Conservation (phyloP, 2,888 invertebrate species). For the Hymenopus coronatus region DNA sequence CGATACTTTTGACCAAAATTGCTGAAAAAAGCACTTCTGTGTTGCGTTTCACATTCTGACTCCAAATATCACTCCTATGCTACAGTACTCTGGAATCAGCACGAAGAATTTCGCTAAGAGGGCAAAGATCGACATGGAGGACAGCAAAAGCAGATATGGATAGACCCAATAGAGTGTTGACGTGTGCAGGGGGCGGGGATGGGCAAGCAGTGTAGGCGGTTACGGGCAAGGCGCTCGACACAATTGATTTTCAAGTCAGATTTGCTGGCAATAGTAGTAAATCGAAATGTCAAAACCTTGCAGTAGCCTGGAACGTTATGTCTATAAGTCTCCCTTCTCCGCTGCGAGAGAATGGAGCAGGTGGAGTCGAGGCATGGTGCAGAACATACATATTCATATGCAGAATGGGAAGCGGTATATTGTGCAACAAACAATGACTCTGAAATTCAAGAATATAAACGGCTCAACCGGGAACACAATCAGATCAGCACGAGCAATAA, state of each 20-base stretch:
- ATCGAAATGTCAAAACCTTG: neutral
- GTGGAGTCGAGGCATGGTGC: neutral
- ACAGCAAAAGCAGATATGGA: neutral
- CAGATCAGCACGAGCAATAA: too few species aligned
- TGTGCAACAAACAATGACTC: neutral
- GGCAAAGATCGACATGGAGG: neutral
- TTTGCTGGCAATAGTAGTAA: neutral
- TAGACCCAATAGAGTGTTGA: neutral
- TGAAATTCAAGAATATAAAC: neutral
- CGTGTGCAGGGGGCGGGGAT: neutral
- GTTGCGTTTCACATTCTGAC: too few species aligned
- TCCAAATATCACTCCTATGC: too few species aligned
- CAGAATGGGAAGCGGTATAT: neutral
- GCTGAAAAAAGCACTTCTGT: too few species aligned
- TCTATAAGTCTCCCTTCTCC: neutral
- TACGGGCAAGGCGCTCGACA: neutral
- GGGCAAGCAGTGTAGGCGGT: neutral
- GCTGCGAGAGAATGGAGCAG: neutral
- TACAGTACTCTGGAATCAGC: too few species aligned
- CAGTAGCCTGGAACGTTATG: neutral
- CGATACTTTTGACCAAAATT: too few species aligned
- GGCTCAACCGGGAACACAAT: neutral
- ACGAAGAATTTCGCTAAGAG: neutral
- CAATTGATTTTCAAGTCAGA: neutral
- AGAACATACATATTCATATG: neutral